phyloP scores from a whole-genome alignment of 2,888 invertebrate species.

The Eupithecia abbreviata region DNA sequence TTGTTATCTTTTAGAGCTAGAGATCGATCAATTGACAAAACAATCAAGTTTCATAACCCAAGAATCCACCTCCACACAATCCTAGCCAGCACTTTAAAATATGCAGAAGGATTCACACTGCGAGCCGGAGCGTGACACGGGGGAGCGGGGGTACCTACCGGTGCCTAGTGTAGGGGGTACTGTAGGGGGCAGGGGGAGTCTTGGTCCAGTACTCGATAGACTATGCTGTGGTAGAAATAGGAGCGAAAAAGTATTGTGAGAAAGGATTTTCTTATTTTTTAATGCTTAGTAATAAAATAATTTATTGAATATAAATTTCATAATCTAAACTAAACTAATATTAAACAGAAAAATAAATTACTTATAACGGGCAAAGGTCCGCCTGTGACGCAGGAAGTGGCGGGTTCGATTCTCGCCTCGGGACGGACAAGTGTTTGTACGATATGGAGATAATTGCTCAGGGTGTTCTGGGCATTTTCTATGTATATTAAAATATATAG shows the following conservation, averaged over 20 bases:
- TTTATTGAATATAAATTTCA: no score
- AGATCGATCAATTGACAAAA: no score
- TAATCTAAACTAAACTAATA: no score
- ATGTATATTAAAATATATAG: no score
- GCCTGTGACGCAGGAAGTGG: no score
- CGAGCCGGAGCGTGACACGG: conserved; percentile 38
- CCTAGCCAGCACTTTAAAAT: conserved; percentile 41
- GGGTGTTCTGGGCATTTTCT: no score
- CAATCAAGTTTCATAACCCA: background rate
- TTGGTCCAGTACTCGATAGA: conserved; percentile 18
- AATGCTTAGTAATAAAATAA: background rate
- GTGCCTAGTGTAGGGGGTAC: conserved; percentile 17
- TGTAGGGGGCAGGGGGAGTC: conserved; percentile 7
- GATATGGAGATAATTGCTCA: no score
- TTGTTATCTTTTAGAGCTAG: background rate
- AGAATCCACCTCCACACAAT: conserved; percentile 27
- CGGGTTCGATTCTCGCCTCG: no score
- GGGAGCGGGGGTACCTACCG: conserved; percentile 17
- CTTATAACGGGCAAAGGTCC: no score
- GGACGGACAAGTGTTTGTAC: no score
- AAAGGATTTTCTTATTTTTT: background rate
- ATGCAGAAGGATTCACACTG: conserved; percentile 41
- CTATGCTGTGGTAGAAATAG: background rate
- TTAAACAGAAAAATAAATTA: no score
- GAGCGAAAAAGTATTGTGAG: background rate